Conservation (phyloP, 2,797 vertebrate genomes). For the Hyperoplus lanceolatus region DNA sequence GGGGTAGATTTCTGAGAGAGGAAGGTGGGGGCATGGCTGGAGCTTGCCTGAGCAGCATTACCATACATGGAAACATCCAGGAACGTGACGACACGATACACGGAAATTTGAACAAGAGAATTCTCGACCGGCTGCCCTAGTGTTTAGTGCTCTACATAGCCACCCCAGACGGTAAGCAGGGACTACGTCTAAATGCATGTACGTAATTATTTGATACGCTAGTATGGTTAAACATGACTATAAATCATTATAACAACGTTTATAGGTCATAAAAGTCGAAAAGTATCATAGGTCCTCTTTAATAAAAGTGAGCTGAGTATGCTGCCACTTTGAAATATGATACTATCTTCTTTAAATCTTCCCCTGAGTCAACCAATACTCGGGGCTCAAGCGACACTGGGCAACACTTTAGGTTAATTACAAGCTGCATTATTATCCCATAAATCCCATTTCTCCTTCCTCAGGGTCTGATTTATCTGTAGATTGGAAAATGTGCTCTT, state of each 20-base stretch:
- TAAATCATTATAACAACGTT: neutral
- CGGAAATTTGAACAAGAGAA: no score
- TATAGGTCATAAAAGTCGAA: neutral
- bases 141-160: no score
- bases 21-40: no score
- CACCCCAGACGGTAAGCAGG: no score
- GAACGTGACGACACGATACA: no score
- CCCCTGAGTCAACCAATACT: conserved; percentile 18
- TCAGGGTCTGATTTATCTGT: conserved; percentile 15
- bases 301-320: conserved; percentile 20
- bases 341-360: conserved; percentile 18
- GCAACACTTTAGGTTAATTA: conserved; percentile 36
- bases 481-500: neutral
- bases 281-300: conserved; percentile 24
- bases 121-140: no score
- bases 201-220: no score
- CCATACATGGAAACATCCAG: no score
- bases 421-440: conserved; percentile 1
- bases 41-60: no score
- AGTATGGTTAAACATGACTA: conserved; percentile 18
- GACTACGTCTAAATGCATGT: no score
- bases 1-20: no score
- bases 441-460: conserved; percentile 13
- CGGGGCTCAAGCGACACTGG: neutral
- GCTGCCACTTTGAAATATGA: conserved; percentile 13